Percentiles rank a stretch among this genome's conserved stretches.
phyloP scores from a whole-genome alignment of 2,888 invertebrate species.

The Amphimallon solstitiale region DNA sequence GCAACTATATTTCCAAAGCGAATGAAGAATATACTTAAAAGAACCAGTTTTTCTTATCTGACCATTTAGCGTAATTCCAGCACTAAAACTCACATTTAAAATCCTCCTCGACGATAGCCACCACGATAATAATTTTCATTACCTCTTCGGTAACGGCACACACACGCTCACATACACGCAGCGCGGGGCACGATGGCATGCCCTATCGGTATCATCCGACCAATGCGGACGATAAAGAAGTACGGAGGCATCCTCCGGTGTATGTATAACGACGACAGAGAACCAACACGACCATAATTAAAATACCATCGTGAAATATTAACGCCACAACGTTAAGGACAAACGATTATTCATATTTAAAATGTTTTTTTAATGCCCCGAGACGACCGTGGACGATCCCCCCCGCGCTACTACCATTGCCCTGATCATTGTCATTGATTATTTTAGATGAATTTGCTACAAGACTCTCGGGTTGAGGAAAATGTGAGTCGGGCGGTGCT shows the following conservation, averaged over 20 bases:
- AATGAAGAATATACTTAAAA: too few species aligned
- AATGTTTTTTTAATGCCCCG: not conserved
- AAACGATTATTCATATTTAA: conserved; percentile 28
- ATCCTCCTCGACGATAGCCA: not conserved
- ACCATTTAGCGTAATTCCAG: not conserved
- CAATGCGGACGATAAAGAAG: too few species aligned
- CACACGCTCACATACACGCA: not conserved
- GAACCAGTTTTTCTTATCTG: too few species aligned
- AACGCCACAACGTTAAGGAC: conserved; percentile 23
- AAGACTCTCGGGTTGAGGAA: conserved; percentile 5
- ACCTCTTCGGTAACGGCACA: not conserved
- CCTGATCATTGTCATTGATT: conserved; percentile 32
- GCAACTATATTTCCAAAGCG: too few species aligned
- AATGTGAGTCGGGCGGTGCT: conserved; percentile 32
- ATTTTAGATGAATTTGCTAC: conserved; percentile 33
- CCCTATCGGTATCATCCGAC: too few species aligned
- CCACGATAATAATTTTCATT: conserved; percentile 16
- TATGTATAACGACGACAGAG: not conserved
- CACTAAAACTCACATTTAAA: conserved; percentile 7
- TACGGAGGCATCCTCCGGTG: not conserved
- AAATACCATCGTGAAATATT: conserved; percentile 30
- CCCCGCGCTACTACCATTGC: not conserved
- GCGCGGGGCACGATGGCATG: too few species aligned
- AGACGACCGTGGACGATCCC: not conserved
- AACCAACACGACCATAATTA: conserved; percentile 18